Evolutionary conservation across 2,888 invertebrate genomes (phyloP).

Genomic region (Drosophila putrida): DNA sequence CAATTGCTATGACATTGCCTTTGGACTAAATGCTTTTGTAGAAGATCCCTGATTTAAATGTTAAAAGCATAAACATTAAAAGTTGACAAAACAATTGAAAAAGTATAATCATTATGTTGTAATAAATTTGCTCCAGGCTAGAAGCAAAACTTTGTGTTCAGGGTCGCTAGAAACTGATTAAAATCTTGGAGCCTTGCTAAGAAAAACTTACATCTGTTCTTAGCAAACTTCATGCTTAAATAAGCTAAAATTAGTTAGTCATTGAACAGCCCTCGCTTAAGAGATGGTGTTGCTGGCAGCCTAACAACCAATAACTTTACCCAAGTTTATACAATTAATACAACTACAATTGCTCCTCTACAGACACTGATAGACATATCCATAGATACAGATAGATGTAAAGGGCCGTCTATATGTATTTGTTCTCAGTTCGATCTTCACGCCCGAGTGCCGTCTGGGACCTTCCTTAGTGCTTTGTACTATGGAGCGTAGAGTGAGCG

Average conservation of each 20-base stretch:
- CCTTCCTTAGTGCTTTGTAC: constrained; percentile 42
- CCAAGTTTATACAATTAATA: constrained; percentile 27
- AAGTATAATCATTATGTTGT: too few species aligned
- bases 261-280: constrained; percentile 29
- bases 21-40: too few species aligned
- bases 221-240: neutral
- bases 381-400: constrained; percentile 18
- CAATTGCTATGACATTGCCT: too few species aligned
- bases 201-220: too few species aligned
- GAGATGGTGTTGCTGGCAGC: constrained; percentile 21
- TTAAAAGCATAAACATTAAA: too few species aligned
- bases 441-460: constrained; percentile 68
- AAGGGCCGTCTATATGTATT: constrained; percentile 46
- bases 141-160: too few species aligned
- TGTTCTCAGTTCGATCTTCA: constrained; percentile 73
- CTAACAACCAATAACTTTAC: constrained; percentile 20
- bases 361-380: neutral
- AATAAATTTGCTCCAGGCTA: too few species aligned
- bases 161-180: too few species aligned
- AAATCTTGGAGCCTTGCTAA: too few species aligned
- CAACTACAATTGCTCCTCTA: constrained; percentile 27
- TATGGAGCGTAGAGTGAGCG: constrained; percentile 20
- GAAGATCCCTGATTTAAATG: too few species aligned
- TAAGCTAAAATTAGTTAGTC: neutral
- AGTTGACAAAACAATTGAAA: too few species aligned